These are phyloP conservation scores for Phalacrocorax pelagicus DNA, from an alignment of 2,113 vertebrate species.

Conservation along the genomic window DNA sequence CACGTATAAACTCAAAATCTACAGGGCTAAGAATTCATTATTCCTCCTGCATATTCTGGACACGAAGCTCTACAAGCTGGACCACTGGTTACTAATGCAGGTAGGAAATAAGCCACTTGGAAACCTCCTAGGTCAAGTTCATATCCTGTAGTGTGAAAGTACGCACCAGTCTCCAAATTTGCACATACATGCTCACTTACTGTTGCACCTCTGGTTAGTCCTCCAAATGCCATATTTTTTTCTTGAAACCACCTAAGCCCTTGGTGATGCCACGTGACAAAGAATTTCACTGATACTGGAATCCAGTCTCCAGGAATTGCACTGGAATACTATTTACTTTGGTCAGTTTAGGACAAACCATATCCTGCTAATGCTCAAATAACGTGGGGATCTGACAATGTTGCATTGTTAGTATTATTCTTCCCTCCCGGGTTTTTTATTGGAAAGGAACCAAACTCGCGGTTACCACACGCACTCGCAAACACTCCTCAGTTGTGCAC, in stretches of 20 bases:
- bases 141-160: background rate
- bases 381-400: rapidly evolving
- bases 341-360: background rate
- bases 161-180: background rate
- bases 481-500: background rate
- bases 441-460: background rate
- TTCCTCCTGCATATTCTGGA: background rate
- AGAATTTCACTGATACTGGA: no score
- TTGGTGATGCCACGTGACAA: rapidly evolving
- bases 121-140: background rate
- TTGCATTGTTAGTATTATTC: background rate
- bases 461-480: background rate
- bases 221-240: background rate
- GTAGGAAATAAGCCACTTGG: background rate
- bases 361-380: background rate
- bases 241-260: background rate
- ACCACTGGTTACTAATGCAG: background rate
- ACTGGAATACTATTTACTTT: background rate
- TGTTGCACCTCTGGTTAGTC: no score
- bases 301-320: no score
- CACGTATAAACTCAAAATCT: background rate
- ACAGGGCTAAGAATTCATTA: background rate
- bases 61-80: background rate
- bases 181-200: rapidly evolving
- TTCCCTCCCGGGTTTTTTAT: background rate